Conservation (phyloP, 2,113 vertebrate genomes). For the Mugil cephalus region DNA sequence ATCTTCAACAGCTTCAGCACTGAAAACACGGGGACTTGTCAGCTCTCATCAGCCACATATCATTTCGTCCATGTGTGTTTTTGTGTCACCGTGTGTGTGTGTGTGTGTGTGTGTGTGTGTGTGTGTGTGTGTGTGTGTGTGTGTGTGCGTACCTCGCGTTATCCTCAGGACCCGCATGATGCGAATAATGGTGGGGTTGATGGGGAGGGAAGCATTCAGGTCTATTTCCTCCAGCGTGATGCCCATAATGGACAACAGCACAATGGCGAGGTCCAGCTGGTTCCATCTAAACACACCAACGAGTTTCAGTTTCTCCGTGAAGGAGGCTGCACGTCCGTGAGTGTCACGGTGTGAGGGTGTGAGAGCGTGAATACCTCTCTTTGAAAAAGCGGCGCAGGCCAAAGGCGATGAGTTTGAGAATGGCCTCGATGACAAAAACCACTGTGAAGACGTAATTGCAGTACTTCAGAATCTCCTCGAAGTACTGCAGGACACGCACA, state of each 20-base stretch:
- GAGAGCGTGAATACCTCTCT: conserved; percentile 86
- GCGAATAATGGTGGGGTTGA: conserved; percentile 83
- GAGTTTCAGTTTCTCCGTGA: neutral
- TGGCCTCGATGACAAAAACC: conserved; percentile 91
- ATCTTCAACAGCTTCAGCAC: conserved; percentile 98
- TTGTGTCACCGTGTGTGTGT: no score
- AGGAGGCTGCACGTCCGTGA: neutral
- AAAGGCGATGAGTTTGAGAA: conserved; percentile 92
- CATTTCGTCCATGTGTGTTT: neutral
- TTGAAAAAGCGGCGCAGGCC: conserved; percentile 95
- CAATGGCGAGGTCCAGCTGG: conserved; percentile 81
- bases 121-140: no score
- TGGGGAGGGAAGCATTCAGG: conserved; percentile 78
- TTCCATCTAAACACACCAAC: conserved; percentile 72
- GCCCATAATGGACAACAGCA: conserved; percentile 81
- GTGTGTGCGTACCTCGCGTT: conserved; percentile 68
- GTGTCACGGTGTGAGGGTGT: conserved; percentile 19
- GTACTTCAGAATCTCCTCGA: conserved; percentile 95
- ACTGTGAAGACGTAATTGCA: conserved; percentile 96
- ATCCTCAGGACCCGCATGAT: conserved; percentile 82
- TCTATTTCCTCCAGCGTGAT: conserved; percentile 81
- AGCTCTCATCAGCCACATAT: conserved; percentile 44
- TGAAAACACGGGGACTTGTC: conserved; percentile 69
- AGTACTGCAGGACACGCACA: conserved; percentile 74
- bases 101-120: conserved; percentile 22